phyloP scores from a whole-genome alignment of 2,113 vertebrate genomes.

The Macrotus californicus region DNA sequence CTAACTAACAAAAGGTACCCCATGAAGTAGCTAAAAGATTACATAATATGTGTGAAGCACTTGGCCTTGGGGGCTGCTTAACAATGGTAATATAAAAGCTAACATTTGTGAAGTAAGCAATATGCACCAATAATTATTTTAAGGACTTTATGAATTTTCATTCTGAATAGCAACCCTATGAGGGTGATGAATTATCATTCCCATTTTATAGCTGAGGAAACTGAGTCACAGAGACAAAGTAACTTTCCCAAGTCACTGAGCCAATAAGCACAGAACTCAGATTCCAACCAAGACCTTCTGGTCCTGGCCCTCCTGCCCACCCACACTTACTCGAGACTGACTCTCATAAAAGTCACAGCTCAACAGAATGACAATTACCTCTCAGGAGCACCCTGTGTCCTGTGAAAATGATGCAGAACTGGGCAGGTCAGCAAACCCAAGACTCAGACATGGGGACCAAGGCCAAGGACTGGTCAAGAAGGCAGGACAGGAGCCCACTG shows the following conservation, averaged over 20 bases:
- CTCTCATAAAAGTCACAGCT: neutral
- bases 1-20: neutral
- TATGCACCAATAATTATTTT: neutral
- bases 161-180: neutral
- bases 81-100: neutral
- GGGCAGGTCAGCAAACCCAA: neutral
- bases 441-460: neutral
- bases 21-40: neutral
- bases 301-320: rapidly evolving
- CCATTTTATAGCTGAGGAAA: neutral
- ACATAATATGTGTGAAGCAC: neutral
- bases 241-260: neutral
- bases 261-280: neutral
- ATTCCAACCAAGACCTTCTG: neutral
- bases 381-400: too few relatives aligned
- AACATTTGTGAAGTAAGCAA: too few relatives aligned
- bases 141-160: neutral
- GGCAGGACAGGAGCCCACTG: neutral
- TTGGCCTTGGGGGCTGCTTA: neutral
- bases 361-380: neutral
- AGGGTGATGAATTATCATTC: neutral
- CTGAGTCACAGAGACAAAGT: neutral
- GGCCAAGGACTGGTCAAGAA: too few relatives aligned
- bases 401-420: neutral
- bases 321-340: too few relatives aligned